phyloP scores from a whole-genome alignment of 2,888 invertebrate genomes.

The Lithophane socia region DNA sequence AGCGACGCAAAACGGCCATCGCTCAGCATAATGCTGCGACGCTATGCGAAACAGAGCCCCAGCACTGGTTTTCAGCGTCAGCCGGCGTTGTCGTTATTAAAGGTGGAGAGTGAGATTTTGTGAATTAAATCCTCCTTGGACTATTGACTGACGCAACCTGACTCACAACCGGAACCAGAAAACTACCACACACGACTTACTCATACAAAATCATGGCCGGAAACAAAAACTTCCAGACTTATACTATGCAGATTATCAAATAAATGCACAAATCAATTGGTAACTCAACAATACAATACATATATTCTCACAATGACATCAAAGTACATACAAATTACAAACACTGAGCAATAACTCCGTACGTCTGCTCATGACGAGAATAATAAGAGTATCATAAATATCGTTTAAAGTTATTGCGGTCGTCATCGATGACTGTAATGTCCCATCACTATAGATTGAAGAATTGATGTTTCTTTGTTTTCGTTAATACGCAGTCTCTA shows the following conservation, averaged over 20 bases:
- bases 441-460: conserved; percentile 35
- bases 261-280: conserved; percentile 36
- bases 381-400: conserved; percentile 62
- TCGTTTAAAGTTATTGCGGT: conserved; percentile 50
- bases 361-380: conserved; percentile 54
- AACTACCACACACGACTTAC: background rate
- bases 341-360: conserved; percentile 53
- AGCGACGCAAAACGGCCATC: no score
- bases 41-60: no score
- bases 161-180: background rate
- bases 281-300: conserved; percentile 51
- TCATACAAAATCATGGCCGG: background rate
- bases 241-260: conserved; percentile 27
- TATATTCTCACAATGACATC: conserved; percentile 47
- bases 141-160: background rate
- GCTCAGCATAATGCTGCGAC: no score
- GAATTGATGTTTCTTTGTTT: conserved; percentile 29
- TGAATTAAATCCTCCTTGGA: background rate
- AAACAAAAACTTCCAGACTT: conserved; percentile 3
- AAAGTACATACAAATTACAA: conserved; percentile 60
- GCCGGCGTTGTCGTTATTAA: no score
- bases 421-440: conserved; percentile 39
- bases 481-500: background rate
- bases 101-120: background rate
- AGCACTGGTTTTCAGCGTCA: no score